Evolutionary conservation across 2,888 invertebrate genomes (phyloP).

Genomic region (Autographa pulchrina): DNA sequence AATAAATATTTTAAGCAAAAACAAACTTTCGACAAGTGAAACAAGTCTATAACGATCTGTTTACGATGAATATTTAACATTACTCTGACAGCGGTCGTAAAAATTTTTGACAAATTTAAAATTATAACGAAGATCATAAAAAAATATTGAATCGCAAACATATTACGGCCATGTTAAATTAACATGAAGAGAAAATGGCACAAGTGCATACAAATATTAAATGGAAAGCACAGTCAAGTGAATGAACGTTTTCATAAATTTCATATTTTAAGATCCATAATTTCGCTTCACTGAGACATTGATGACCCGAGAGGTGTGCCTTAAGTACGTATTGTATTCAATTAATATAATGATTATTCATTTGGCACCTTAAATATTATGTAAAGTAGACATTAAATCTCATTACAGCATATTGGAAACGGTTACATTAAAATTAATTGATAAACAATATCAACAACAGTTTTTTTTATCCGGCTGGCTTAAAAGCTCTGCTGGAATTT

Average conservation of each 20-base stretch:
- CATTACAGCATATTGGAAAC: background rate
- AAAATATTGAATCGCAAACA: conserved; percentile 45
- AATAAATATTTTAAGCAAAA: conserved; percentile 17
- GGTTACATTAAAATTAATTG: background rate
- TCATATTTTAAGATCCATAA: conserved; percentile 30
- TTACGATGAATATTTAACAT: conserved; percentile 35
- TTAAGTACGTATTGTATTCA: conserved; percentile 3
- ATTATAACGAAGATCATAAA: conserved; percentile 42
- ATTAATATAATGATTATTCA: conserved; percentile 7
- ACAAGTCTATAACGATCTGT: conserved; percentile 25
- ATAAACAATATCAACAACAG: background rate
- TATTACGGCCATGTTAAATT: conserved; percentile 27
- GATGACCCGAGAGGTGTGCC: conserved; percentile 6
- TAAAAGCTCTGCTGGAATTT: background rate
- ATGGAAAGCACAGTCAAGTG: conserved; percentile 16
- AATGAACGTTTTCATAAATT: conserved; percentile 18
- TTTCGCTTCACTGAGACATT: conserved; percentile 16
- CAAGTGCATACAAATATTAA: conserved; percentile 19
- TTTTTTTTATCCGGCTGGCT: background rate
- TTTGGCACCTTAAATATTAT: background rate
- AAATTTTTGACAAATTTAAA: conserved; percentile 50
- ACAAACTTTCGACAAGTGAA: conserved; percentile 26
- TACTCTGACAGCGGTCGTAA: conserved; percentile 38
- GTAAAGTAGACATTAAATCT: background rate
- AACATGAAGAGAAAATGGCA: conserved; percentile 16